Base-by-base conservation (phyloP, 2,113 vertebrate genomes). In the Okapia johnstoni region DNA sequence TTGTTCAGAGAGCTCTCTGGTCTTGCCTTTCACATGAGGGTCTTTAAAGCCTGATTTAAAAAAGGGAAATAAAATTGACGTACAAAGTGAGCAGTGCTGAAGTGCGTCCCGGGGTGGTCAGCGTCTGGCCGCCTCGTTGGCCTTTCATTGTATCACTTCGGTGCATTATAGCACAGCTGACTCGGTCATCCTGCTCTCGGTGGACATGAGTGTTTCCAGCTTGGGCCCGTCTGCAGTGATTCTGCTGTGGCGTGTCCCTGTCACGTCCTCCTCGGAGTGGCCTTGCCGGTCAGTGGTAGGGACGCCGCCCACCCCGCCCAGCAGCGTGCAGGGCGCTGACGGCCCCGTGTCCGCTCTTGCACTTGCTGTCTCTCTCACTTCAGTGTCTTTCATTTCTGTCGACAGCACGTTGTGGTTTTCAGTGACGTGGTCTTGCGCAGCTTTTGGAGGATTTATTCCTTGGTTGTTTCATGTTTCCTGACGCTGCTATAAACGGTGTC, bases 111-210 rank as follows among this genome's bases (percentile, higher is more conserved):
- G 6, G 54, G 25, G 36, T 7, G 9, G 0, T n/a, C 2, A 6
- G 28, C 6, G 26, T 3, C 46, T 11, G 73, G 15, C 25, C 21
- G 0, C 3, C 2, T 28, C 33, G 1, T 21, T 17, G 28, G 60
- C 7, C 50, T 33, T 4, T 11, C 25, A 3, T 5, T 25, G 2
- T 33, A 1, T 26, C 26, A 6, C 4, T 28, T 36, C 2, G 7
- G 21, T 8, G 6, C 19, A 4, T 6, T 36, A 3, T 15, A 4
- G 55, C 3, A 3, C 14, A 6, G 8, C 1, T 7, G 10, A 1
- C 11, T 25, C 3, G 19, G 5, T 1, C 43, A 1, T 77, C 15
- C 70, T 58, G 36, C 57, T 17, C 5, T 4, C n/a, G 54, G 23
- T 12, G 2, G 73, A n/a, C 40, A 16, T 7, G 70, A 40, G 40